Conservation (phyloP, 2,797 vertebrate genomes). For the Myotis vivesi region DNA sequence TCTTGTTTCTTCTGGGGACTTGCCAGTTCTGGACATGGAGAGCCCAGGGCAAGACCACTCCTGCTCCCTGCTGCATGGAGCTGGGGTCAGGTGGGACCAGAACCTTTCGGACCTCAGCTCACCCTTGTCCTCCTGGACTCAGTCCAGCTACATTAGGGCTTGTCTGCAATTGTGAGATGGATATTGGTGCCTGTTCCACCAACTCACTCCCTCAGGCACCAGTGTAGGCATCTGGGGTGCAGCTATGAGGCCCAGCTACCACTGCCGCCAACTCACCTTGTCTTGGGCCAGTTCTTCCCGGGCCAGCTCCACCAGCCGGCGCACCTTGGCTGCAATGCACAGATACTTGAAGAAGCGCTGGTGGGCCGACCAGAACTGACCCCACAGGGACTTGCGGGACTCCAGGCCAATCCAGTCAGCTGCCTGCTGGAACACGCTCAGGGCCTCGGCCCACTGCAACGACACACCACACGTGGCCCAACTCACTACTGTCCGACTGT, state of each 20-base stretch:
- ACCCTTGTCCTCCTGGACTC: background rate
- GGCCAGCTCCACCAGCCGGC: slow-evolving; percentile 94
- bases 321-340: slow-evolving; percentile 97
- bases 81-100: too few species aligned
- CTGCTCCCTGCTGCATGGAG: background rate
- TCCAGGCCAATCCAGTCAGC: slow-evolving; percentile 93
- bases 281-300: slow-evolving; percentile 90
- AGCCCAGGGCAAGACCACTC: background rate
- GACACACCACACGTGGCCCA: accelerated
- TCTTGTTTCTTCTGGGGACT: background rate
- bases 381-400: slow-evolving; percentile 97
- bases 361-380: slow-evolving; percentile 99
- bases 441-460: slow-evolving; percentile 94
- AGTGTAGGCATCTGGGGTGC: background rate
- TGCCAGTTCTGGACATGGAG: background rate
- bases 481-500: background rate
- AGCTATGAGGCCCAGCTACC: background rate
- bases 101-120: background rate
- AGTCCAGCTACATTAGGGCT: background rate
- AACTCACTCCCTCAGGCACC: too few species aligned
- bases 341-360: slow-evolving; percentile 99
- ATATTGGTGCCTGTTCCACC: background rate
- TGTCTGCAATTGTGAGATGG: background rate
- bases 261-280: slow-evolving; percentile 86
- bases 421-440: slow-evolving; percentile 92